Evolutionary conservation across 2,113 vertebrate species (phyloP).

Genomic region (Ptilonorhynchus violaceus): DNA sequence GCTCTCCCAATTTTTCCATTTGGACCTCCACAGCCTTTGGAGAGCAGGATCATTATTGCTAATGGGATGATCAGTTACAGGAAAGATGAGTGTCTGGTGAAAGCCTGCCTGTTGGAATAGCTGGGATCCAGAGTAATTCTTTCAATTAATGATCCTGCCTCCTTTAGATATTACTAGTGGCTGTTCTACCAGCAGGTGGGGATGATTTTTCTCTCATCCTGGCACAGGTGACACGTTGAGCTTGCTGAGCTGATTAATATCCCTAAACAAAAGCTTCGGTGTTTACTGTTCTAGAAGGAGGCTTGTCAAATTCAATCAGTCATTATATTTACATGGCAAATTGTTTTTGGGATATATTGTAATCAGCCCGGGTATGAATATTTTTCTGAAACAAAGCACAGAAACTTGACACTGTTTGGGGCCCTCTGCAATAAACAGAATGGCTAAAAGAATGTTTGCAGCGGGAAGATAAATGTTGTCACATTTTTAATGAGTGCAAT

Average conservation of each 20-base stretch:
- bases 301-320: constrained; percentile 29
- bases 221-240: neutral
- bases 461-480: neutral
- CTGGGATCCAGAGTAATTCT: neutral
- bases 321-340: neutral
- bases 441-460: neutral
- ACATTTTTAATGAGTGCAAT: neutral
- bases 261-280: constrained; percentile 15
- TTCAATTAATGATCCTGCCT: neutral
- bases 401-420: neutral
- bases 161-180: neutral
- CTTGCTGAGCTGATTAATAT: constrained; percentile 15
- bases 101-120: neutral
- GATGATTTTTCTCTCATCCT: neutral
- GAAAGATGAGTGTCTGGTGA: neutral
- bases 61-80: neutral
- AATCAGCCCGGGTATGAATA: neutral
- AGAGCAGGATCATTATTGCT: neutral
- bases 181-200: neutral
- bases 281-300: constrained; percentile 21
- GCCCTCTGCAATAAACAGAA: neutral
- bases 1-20: neutral
- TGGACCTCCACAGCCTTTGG: neutral
- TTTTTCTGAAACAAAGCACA: neutral
- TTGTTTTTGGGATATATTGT: neutral